Conservation (phyloP, 2,113 vertebrate species). For the Antigone vipio region DNA sequence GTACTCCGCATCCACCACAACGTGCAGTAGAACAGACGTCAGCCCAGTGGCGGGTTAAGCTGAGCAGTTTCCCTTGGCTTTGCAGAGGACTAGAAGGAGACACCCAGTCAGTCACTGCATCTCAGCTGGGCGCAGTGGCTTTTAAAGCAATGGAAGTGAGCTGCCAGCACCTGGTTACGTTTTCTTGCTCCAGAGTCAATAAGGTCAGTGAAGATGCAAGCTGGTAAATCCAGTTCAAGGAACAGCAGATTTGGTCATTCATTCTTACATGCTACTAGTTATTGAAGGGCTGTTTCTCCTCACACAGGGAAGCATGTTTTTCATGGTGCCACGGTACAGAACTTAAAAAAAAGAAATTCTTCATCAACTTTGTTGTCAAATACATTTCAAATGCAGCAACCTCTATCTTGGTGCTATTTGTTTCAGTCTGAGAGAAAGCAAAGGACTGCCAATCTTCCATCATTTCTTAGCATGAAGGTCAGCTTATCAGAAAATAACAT, state of each 20-base stretch:
- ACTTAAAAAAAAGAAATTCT: not conserved
- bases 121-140: not conserved
- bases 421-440: constrained; percentile 42
- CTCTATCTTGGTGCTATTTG: constrained; percentile 19
- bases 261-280: not conserved
- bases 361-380: constrained; percentile 58
- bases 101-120: accelerated
- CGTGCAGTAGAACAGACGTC: not conserved
- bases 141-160: not conserved
- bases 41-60: not conserved
- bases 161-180: not conserved
- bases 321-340: not conserved
- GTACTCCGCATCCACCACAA: not conserved
- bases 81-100: not conserved
- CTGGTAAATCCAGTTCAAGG: not conserved
- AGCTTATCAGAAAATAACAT: constrained; percentile 76
- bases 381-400: constrained; percentile 35
- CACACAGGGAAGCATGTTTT: not conserved
- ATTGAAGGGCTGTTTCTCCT: not conserved
- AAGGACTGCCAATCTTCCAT: constrained; percentile 60
- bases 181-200: not conserved
- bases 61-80: not conserved
- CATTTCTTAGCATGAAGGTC: constrained; percentile 65
- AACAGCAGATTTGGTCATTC: not conserved
- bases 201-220: not conserved